Percentiles rank a stretch among this genome's conserved stretches.
These are phyloP conservation scores for Nesometra sesokonis DNA, from an alignment of 35 echinoderm and acorn worm genomes.

Conservation along the genomic window DNA sequence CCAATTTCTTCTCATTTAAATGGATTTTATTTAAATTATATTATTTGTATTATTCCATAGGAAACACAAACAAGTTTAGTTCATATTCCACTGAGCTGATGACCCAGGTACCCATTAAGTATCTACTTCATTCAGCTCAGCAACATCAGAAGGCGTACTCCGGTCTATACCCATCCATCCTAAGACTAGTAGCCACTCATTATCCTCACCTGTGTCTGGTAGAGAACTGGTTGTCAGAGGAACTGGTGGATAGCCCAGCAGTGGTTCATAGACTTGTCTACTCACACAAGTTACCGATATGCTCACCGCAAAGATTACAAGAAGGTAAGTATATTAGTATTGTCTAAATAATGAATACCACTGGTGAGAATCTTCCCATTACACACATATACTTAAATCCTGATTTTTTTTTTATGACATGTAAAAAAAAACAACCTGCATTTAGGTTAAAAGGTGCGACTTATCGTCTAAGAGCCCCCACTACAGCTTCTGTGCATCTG, in stretches of 20 bases:
- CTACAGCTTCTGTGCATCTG: too few species aligned
- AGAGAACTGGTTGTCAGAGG: constrained; percentile 86
- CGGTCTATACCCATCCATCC: constrained; percentile 65
- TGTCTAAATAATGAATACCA: too few species aligned
- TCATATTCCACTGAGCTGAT: constrained; percentile 70
- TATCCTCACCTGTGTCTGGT: constrained; percentile 96
- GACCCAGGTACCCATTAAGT: constrained; percentile 88
- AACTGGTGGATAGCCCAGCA: constrained; percentile 26
- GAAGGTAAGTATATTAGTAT: constrained; percentile 3
- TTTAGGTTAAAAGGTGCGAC: too few species aligned
- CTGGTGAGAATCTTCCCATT: too few species aligned
- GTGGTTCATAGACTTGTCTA: neutral
- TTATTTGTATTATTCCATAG: constrained; percentile 33
- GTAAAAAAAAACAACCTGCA: too few species aligned
- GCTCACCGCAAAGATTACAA: neutral
- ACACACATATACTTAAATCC: too few species aligned
- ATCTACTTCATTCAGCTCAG: constrained; percentile 68
- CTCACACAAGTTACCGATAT: neutral
- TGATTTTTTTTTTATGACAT: too few species aligned
- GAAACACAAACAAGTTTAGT: constrained; percentile 14
- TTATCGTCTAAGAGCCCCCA: too few species aligned
- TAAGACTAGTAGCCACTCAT: constrained; percentile 78
- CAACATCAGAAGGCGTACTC: constrained; percentile 55
- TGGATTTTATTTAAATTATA: too few species aligned
- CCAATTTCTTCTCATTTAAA: too few species aligned